phyloP scores from a whole-genome alignment of 1,140 invertebrate species.

The Aricia agestis region DNA sequence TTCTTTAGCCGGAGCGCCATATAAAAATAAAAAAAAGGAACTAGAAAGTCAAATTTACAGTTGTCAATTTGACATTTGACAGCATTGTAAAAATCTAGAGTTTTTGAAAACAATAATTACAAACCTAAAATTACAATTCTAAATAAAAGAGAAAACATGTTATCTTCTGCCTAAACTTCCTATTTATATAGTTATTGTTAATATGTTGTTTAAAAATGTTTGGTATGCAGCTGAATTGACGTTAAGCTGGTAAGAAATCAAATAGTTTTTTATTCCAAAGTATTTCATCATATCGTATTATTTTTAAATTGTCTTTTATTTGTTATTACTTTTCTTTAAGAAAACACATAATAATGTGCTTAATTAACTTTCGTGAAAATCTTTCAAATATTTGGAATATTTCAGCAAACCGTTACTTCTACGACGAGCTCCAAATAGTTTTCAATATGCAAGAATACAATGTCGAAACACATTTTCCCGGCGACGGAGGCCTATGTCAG shows the following conservation, averaged over 20 bases:
- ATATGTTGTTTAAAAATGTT: conserved; percentile 65
- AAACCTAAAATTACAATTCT: background rate
- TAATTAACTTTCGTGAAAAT: background rate
- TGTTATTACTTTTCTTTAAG: background rate
- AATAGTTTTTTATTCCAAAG: conserved; percentile 11
- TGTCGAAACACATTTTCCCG: conserved; percentile 48
- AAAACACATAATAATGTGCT: background rate
- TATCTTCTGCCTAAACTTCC: background rate
- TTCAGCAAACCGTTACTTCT: conserved; percentile 51
- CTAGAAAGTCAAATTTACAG: too few relatives aligned
- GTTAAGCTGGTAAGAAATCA: conserved; percentile 47
- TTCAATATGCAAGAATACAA: conserved; percentile 43
- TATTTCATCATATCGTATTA: conserved; percentile 10
- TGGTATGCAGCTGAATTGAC: conserved; percentile 50
- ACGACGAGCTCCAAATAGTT: conserved; percentile 30
- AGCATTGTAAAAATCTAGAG: too few relatives aligned
- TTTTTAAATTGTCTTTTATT: background rate
- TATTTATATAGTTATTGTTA: conserved; percentile 23
- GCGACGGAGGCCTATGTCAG: conserved; percentile 35
- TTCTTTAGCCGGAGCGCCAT: too few relatives aligned
- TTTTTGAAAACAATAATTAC: background rate
- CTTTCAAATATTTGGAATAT: conserved; percentile 23
- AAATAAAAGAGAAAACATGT: conserved; percentile 19
- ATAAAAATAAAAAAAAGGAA: too few relatives aligned
- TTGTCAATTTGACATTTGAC: too few relatives aligned